Base-by-base conservation (phyloP, 2,113 vertebrate genomes). In the Myrmecobius fasciatus region DNA sequence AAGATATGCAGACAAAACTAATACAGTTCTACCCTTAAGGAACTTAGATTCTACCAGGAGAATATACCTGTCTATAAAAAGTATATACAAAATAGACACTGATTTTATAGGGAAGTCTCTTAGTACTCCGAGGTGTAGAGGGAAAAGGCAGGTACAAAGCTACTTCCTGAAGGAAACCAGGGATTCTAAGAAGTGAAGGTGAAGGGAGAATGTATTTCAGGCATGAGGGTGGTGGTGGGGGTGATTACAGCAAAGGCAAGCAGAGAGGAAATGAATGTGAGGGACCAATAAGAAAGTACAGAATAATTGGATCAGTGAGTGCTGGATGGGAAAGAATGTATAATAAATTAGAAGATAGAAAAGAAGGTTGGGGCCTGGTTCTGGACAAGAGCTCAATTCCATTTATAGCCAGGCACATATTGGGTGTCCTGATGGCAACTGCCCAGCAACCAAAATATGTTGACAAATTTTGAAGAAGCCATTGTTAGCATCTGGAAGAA, bases 381-480 rank as follows among this genome's bases (percentile, higher is more conserved):
- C 67, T 89, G n/a, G 89, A 89, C 9, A 28, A 53, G 56, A 54
- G 46, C 6, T 10, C 75, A 89, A 48, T 52, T 31, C 48, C 36
- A 53, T 52, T 48, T 48, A 51, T 0, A 52, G 0, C 2, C 67
- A 83, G n/a, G 43, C 17, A 54, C 48, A 60, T 88, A 91, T 56
- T 51, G 89, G 93, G 47, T 25, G 48, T 53, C 31, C 75, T 51
- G 25, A 91, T 89, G 91, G 25, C 75, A 49, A 43, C 1, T 31
- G n/a, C 89, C 25, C 36, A 56, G 26, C 91, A 93, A 36, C 6
- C 47, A 93, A 90, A 88, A 83, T 8, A 36, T 53, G 36, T 91
- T 93, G 20, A 83, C 67, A 83, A 43, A 83, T 20, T 96, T 89
- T 91, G 51, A 93, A 95, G 93, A 89, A 5, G 46, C 51, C 67